Evolutionary conservation across 2,888 invertebrate species (phyloP), one percentile per base, ranked within the genome.

Genomic region (Caenorhabditis japonica): DNA sequence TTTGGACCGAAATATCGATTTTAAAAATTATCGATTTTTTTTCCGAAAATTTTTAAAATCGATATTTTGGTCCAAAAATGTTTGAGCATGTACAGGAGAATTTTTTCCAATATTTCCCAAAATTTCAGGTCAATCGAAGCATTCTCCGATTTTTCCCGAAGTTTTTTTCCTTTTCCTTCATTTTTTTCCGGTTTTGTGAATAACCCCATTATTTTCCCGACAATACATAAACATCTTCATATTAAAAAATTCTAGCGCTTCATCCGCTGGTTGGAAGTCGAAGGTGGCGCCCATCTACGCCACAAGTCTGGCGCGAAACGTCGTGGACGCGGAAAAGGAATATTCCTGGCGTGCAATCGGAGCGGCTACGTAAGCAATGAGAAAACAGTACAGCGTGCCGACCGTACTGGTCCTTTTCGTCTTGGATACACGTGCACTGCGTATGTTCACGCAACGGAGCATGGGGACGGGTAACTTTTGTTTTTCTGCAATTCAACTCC

Each of bases 281-380:
- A 82, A 52, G 82, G 82, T 10, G 82, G 82, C 0, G 82, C 82
- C 13, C 79, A 82, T 66, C 80, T 76, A 36, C 77, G 82, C n/a
- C 75, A 78, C 36, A 79, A 79, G 60, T 80, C 80, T 4, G 82
- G 82, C 13, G 38, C 82, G 1, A 82, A 82, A 56, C 43, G 75
- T 25, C 64, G 77, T 13, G 70, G 53, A 17, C 60, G 66, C 12
- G 80, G 80, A 10, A 77, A 72, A 38, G 81, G 81, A 52, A 81
- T 81, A 10, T 81, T 81, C 41, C 47, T 81, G 61, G 76, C 77
- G 19, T 81, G 81, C 49, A 81, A 81, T 49, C 47, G 79, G 34
- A 77, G 76, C 36, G 79, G 79, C 27, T 75, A 58, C 38, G 75
- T 75, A 4, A 62, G 60, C 12, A 44, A 56, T 1, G 41, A 49